Evolutionary conservation across 2,888 invertebrate genomes (phyloP), one percentile per base, ranked within the genome.

Genomic region (Ormia ochracea): DNA sequence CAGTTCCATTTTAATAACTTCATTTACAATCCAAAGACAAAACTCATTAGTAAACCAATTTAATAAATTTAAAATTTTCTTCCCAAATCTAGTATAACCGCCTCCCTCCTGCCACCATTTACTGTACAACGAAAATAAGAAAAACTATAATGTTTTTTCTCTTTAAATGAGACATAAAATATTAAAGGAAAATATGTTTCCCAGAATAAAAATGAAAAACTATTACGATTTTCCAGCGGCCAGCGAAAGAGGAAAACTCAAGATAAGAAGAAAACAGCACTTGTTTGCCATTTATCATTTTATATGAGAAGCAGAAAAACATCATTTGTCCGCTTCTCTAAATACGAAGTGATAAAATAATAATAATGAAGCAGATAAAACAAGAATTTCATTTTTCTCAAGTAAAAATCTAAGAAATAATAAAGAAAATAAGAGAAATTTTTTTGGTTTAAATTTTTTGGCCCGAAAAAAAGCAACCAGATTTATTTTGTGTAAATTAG

Each of bases 221-320:
- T 43, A 59, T 33, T 74, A 43, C 52, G 23, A 17, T 43, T 61
- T 72, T 43, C 26, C 61, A 72, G 72, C 54, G 72, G 52, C 54
- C 43, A 63, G 43, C 52, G 50, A 10, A 45, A 59, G 50, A 38
- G 28, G 59, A 59, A 43, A 26, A n/a, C n/a, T 28, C 6, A 9
- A 56, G 41, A 65, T 78, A 59, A 61, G n/a, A 43, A 43, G 31
- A 56, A 41, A 66, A 56, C 76, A 65, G 68, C 74, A 75, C 58
- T 70, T 79, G 74, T 65, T 74, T 36, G 70, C 59, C 58, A 79
- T 75, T 79, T 75, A 79, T 79, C 79, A 79, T 73, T 68, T 73
- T 31, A 41, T 56, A 73, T 74, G 45, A 70, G 41, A 58, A 74
- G 31, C 38, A 76, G 45, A 61, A 54, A n/a, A 54, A 59, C 43